Conservation (phyloP, 2,888 invertebrate species). For the Ormyrus labotus region DNA sequence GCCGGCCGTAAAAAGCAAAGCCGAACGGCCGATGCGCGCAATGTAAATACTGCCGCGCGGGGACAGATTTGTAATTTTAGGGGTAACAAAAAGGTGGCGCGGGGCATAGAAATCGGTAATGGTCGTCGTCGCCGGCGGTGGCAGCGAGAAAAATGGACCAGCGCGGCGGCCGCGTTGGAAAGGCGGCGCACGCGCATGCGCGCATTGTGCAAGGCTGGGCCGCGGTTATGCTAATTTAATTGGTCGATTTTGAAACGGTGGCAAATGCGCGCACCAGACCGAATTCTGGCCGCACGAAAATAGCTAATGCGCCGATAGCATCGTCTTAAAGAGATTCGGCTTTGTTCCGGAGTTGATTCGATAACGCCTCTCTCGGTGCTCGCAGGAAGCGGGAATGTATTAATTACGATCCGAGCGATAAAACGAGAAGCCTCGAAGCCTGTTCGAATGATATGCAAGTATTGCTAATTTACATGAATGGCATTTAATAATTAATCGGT, state of each 20-base stretch:
- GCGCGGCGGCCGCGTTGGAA: slow-evolving; percentile 49
- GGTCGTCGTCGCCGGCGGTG: neutral
- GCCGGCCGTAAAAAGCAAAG: neutral
- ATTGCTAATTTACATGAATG: too few species aligned
- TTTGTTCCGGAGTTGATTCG: too few species aligned
- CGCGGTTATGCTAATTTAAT: slow-evolving; percentile 63
- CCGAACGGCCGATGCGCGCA: neutral
- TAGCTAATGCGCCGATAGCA: neutral
- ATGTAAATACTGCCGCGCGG: neutral
- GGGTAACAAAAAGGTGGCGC: neutral
- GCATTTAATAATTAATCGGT: too few species aligned
- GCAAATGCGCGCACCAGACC: too few species aligned
- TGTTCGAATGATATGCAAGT: too few species aligned
- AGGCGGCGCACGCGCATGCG: slow-evolving; percentile 9
- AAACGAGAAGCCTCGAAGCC: too few species aligned
- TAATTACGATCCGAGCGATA: too few species aligned
- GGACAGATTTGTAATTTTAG: slow-evolving; percentile 16
- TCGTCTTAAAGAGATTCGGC: too few species aligned
- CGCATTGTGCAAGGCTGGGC: slow-evolving; percentile 58
- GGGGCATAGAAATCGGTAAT: slow-evolving; percentile 34
- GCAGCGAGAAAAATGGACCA: slow-evolving; percentile 38
- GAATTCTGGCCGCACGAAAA: neutral
- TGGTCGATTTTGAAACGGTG: slow-evolving; percentile 59
- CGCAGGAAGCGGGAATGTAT: too few species aligned
- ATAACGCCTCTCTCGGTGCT: too few species aligned